These are phyloP conservation scores for Macrobrachium nipponense DNA, from an alignment of 1,140 invertebrate species.

Conservation along the genomic window DNA sequence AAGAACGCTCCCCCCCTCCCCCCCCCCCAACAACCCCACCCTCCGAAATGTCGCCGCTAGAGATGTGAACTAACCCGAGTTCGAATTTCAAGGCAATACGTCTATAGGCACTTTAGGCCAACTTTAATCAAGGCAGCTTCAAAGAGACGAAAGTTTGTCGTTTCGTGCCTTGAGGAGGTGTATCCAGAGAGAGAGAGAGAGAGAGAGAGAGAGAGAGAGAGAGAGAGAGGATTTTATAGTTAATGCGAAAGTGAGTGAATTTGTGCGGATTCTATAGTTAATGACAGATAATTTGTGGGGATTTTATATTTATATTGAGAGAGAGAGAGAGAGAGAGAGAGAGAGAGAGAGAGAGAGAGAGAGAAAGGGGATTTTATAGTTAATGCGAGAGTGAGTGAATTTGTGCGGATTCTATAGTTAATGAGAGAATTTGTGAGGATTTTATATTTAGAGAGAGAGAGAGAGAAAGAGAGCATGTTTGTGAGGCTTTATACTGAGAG, in stretches of 20 bases:
- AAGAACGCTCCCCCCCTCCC: too few species aligned
- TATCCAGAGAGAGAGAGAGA: constrained; percentile 7
- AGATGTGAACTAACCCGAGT: background rate
- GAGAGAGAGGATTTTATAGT: background rate
- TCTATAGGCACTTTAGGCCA: constrained; percentile 11
- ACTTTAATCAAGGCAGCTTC: constrained; percentile 14
- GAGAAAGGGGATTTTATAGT: background rate
- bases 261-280: too few species aligned
- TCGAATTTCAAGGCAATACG: constrained; percentile 14
- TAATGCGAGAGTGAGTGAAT: background rate
- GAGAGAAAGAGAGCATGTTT: too few species aligned
- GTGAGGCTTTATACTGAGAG: too few species aligned
- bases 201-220: background rate
- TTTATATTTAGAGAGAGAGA: too few species aligned
- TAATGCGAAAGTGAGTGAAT: background rate
- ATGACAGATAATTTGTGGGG: too few species aligned
- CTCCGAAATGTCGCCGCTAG: too few species aligned
- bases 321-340: background rate
- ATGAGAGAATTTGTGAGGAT: background rate
- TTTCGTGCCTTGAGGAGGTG: background rate
- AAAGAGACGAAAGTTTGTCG: constrained; percentile 6
- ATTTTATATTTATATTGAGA: too few species aligned
- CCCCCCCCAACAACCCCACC: too few species aligned
- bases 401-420: too few species aligned
- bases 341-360: constrained; percentile 20